These are phyloP conservation scores for Poeciliopsis paucimaculata DNA, from an alignment of 2,797 vertebrate genomes.

Conservation along the genomic window DNA sequence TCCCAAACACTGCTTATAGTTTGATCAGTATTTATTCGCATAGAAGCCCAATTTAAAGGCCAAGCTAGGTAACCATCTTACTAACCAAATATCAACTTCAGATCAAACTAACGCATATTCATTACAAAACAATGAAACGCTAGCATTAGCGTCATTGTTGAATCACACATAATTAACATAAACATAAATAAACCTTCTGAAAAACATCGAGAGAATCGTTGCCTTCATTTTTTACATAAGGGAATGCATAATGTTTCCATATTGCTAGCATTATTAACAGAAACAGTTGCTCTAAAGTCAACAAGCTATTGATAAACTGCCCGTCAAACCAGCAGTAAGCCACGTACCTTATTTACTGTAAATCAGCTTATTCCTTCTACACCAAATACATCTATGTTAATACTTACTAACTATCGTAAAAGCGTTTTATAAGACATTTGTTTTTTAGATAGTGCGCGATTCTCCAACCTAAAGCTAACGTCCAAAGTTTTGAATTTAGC, in stretches of 20 bases:
- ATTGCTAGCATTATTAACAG: background rate
- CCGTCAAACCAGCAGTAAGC: background rate
- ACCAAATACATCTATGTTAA: background rate
- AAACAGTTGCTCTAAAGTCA: background rate
- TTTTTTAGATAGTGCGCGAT: background rate
- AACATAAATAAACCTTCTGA: background rate
- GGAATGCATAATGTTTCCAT: background rate
- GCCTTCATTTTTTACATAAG: background rate
- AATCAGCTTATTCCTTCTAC: background rate
- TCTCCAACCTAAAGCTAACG: constrained; percentile 20
- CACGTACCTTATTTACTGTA: constrained; percentile 40
- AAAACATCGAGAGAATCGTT: background rate
- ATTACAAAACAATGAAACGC: background rate
- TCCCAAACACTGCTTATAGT: background rate
- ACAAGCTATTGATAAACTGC: background rate
- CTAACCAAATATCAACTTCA: background rate
- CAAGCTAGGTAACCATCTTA: background rate
- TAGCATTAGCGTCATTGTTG: background rate
- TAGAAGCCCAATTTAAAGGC: background rate
- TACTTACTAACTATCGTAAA: background rate
- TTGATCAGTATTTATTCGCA: background rate
- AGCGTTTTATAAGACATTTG: constrained; percentile 2
- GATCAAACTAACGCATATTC: background rate
- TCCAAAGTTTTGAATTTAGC: constrained; percentile 76
- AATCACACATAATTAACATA: background rate